Base-by-base conservation (phyloP, 23 tunicate species). In the Ciona savignyi region DNA sequence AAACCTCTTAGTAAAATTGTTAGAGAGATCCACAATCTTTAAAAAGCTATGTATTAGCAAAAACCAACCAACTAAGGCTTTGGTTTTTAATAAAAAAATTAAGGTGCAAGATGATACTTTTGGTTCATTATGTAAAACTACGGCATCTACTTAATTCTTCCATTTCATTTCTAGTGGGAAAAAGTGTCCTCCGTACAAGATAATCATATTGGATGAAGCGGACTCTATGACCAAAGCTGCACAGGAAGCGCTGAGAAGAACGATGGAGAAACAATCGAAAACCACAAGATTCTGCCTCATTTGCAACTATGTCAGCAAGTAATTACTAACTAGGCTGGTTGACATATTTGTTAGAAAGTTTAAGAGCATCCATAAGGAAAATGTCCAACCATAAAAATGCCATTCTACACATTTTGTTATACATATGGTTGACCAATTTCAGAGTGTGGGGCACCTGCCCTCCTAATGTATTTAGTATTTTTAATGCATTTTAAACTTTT, bases 211-310 rank as follows among this genome's bases (percentile, higher is more conserved):
- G 20, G 99, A 94, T 76, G 99, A 94, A 65, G 99, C 99, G 23
- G 99, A 94, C 74, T 94, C 99, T 6, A 94, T 94, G 99, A 94
- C 99, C 20, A 94, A 94, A 68, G 85, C 95, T 3, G 91, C 99
- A 20, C 98, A 93, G 63, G 95, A 93, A 77, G 98, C 98, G 15
- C 70, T 93, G 49, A 72, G 98, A 62, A 70, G 98, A 77, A 93
- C 98, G 23, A 93, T 93, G 98, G 98, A 93, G 63, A 86, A 81
- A 35, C 85, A 81, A 65, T 80, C 98, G 1, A 93, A 86, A 74
- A 86, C 85, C 1, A 93, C 98, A 24, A 64, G 98, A 35, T 93
- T 93, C 35, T 93, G 98, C 73, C 81, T 93, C 25, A 86, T 93
- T 68, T 93, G 98, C 67, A 93, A 93, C 70, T 93, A 93, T 70